Evolutionary conservation across 2,797 vertebrate species (phyloP).

Genomic region (Aldrovandia affinis): DNA sequence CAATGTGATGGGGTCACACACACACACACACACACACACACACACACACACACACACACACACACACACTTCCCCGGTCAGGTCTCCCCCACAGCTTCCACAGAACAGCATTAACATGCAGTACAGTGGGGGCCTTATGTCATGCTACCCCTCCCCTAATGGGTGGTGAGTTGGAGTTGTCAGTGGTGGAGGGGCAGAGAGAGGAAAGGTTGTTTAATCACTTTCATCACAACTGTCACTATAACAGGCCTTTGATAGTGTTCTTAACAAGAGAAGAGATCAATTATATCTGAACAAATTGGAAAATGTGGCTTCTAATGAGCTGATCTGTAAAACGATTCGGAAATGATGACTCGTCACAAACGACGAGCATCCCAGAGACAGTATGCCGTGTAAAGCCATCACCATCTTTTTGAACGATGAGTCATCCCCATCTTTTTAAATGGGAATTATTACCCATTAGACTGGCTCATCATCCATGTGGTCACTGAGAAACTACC

Average conservation of each 20-base stretch:
- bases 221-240: background rate
- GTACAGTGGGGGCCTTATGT: background rate
- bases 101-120: background rate
- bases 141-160: background rate
- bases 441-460: slow-evolving; percentile 12
- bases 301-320: background rate
- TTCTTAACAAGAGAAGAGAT: background rate
- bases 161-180: background rate
- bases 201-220: background rate
- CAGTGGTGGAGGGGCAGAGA: background rate
- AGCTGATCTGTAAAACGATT: background rate
- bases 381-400: background rate
- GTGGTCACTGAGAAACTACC: background rate
- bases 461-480: background rate
- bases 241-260: background rate
- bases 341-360: background rate
- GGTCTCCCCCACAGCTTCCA: background rate
- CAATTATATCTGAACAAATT: background rate
- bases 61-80: too few relatives aligned
- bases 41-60: too few relatives aligned
- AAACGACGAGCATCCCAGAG: background rate
- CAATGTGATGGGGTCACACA: background rate
- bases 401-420: background rate
- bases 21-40: background rate
- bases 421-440: background rate